Evolutionary conservation across 2,888 invertebrate genomes (phyloP), one percentile per base, ranked within the genome.

Genomic region (Eupithecia exiguata): DNA sequence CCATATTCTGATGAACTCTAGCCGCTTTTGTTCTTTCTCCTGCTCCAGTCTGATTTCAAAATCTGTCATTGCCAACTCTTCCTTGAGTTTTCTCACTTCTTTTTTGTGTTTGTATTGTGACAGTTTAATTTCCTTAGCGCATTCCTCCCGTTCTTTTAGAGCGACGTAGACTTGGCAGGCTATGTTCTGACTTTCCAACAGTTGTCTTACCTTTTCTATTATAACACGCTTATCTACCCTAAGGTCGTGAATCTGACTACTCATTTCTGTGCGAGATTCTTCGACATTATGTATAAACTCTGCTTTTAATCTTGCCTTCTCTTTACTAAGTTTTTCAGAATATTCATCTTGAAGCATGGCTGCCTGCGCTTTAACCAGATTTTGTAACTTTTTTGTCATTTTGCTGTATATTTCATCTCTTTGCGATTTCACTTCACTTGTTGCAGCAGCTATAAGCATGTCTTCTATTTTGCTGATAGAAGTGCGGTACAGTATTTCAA

Each of bases 121-220:
- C 10, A 80, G 75, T 25, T 89, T 82, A 3, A 87, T 83, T 82
- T 90, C 86, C 81, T 88, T 88, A 62, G 82, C 72, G 70, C 88
- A 89, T 76, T 87, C 89, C 72, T 91, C 90, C 75, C 87, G 86
- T 82, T 94, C 94, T 82, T 92, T 93, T n/a, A 93, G 72, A n/a
- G 92, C 91, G 0, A 93, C 89, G 78, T 94, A 94, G 10, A 92
- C 85, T 84, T 91, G 89, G 83, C 94, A 93, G 10, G 94, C 94
- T 25, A 93, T 81, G 69, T 91, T 93, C 80, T 91, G 90, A 77
- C 90, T 90, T 81, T 92, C 87, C 3, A 92, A 81, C 35, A 88
- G 80, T 58, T 89, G 82, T 69, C 91, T 83, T 21, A 92, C 66
- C 68, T 91, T 93, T 78, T 93, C 91, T 71, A 92, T 78, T 43